Conservation (phyloP, 1,140 invertebrate species). For the Planococcus citri region DNA sequence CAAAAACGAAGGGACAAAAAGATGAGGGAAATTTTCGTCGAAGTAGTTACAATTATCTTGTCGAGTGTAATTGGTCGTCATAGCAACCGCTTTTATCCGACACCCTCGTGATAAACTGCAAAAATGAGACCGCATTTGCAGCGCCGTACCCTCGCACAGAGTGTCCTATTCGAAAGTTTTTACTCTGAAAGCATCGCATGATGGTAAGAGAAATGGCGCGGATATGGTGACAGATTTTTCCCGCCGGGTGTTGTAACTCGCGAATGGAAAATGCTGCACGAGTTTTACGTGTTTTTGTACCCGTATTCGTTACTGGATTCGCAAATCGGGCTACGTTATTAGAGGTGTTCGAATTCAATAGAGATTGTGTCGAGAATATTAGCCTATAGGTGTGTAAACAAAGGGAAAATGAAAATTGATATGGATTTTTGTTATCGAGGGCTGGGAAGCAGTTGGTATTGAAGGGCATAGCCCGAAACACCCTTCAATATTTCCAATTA, state of each 20-base stretch:
- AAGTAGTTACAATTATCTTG: conserved; percentile 15
- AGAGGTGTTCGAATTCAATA: too few species aligned
- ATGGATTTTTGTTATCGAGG: too few species aligned
- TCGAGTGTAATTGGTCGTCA: conserved; percentile 11
- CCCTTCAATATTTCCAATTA: too few species aligned
- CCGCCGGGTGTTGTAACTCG: not conserved
- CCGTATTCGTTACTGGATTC: too few species aligned
- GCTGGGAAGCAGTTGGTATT: too few species aligned
- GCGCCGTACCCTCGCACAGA: not conserved
- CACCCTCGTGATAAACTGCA: conserved; percentile 18
- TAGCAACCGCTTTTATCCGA: conserved; percentile 14
- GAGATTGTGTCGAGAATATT: too few species aligned
- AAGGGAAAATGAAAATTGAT: too few species aligned
- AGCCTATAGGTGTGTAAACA: too few species aligned
- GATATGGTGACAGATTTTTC: not conserved
- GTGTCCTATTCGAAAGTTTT: conserved; percentile 2
- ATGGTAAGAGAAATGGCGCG: not conserved
- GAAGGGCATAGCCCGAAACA: too few species aligned
- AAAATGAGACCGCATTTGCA: conserved; percentile 13
- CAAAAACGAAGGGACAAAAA: not conserved
- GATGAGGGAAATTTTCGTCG: conserved; percentile 11
- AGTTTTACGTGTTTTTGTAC: too few species aligned
- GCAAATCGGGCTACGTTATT: too few species aligned
- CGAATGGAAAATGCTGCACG: not conserved
- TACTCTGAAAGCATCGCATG: not conserved